Evolutionary conservation across 1,140 invertebrate genomes (phyloP).

Genomic region (Sarcophaga bullata): DNA sequence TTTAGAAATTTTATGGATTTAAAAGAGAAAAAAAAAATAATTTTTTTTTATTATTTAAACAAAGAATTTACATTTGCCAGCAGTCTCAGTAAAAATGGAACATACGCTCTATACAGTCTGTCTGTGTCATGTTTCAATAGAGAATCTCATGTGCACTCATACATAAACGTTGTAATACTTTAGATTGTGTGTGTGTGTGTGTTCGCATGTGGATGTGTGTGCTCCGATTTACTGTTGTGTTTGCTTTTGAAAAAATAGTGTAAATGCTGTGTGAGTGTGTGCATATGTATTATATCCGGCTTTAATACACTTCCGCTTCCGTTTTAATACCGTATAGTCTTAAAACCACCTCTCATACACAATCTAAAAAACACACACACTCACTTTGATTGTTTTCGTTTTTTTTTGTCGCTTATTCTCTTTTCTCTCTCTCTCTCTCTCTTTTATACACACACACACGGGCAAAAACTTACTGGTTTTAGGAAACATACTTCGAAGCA

Average conservation of each 20-base stretch:
- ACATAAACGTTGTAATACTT: neutral
- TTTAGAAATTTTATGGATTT: neutral
- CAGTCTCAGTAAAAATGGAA: neutral
- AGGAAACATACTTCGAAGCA: neutral
- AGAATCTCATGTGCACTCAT: neutral
- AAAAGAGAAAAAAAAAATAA: neutral
- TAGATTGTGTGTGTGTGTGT: neutral
- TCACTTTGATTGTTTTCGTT: neutral
- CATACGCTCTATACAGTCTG: neutral
- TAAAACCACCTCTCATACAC: slow-evolving; percentile 30
- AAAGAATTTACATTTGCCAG: too few species aligned
- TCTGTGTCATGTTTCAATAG: neutral
- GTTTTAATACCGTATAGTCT: slow-evolving; percentile 35
- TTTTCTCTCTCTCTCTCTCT: neutral
- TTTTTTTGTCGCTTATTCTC: too few species aligned
- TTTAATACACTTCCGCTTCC: slow-evolving; percentile 38
- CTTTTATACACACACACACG: neutral
- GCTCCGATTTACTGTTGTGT: neutral
- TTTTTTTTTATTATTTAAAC: too few species aligned
- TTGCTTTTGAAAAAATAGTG: neutral
- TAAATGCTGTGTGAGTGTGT: slow-evolving; percentile 22
- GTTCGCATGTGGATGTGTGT: too few species aligned
- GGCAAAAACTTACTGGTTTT: neutral
- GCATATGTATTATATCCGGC: slow-evolving; percentile 32
- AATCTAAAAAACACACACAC: neutral